Evolutionary conservation across 1,140 invertebrate genomes (phyloP), one percentile per base, ranked within the genome.

Genomic region (Pinna nobilis): DNA sequence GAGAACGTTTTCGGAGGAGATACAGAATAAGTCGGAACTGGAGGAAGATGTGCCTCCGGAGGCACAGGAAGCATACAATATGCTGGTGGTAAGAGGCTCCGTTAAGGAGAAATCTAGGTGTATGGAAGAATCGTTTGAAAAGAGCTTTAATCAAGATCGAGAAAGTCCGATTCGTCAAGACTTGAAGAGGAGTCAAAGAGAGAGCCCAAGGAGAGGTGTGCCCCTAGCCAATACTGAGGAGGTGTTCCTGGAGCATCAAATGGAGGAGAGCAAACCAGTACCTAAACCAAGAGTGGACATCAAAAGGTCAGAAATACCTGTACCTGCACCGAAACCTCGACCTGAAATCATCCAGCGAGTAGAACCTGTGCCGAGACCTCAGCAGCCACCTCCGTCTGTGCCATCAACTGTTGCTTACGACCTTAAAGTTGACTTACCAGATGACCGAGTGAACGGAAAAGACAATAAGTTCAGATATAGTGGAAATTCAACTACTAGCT

Each of bases 1-100:
- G 74, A 87, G 89, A 65, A 90, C 89, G 39, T 89, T 92, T 74
- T 90, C 91, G 49, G 91, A 92, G 66, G 86, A 87, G 53, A 76
- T 87, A 28, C 80, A 78, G 30, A 79, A 73, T 30, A 85, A 84
- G 68, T 55, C 74, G 39, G 81, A 84, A 18, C 20, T 79, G 6
- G 78, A 79, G 44, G 84, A 84, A 18, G 78, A 80, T 25, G 37
- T 86, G 3, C 83, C 85, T 1, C 85, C 83, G 4, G 91, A 91
- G 77, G 91, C 95, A 37, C 95, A 96, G 83, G 93, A 95, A 84
- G 97, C 96, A 0, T 98, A 98, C 90, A 95, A 95, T 84, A 94
- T 94, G 78, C 90, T 98, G 37, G 95, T 98, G 44, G 96, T 97
- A 79, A 93, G 92, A 55, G 92, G 92, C 13, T 86, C 81, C 5